Evolutionary conservation across 2,797 vertebrate species (phyloP).

Genomic region (Anolis apletophallus): DNA sequence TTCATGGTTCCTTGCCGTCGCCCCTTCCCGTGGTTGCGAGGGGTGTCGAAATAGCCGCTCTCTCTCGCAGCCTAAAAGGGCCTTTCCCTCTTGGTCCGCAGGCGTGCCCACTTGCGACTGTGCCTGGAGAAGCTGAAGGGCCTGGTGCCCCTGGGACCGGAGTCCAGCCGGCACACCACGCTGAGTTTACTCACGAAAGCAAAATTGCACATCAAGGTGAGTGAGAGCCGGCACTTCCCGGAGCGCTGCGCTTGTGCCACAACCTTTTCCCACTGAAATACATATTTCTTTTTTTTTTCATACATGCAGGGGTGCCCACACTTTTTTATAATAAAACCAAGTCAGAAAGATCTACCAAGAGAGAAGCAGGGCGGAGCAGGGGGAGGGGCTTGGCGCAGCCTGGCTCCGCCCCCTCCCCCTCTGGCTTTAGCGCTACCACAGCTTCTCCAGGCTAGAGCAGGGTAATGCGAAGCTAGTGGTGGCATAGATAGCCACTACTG

Average conservation of each 20-base stretch:
- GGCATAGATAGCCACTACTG: too few relatives aligned
- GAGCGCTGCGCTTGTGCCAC: too few relatives aligned
- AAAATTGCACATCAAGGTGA: slow-evolving; percentile 93
- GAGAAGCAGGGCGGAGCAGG: too few relatives aligned
- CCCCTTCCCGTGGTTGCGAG: neutral
- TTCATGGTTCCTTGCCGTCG: neutral
- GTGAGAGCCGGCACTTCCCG: neutral
- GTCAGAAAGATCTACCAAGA: too few relatives aligned
- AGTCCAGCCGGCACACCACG: slow-evolving; percentile 90
- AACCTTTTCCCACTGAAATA: neutral
- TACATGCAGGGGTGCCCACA: too few relatives aligned
- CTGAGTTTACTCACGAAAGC: slow-evolving; percentile 93
- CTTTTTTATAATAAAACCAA: too few relatives aligned
- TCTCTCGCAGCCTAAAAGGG: neutral
- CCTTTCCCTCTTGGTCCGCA: slow-evolving; percentile 50
- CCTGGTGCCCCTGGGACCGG: slow-evolving; percentile 89
- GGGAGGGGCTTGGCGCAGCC: too few relatives aligned
- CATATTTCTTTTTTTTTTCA: neutral
- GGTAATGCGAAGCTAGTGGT: too few relatives aligned
- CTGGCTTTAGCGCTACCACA: too few relatives aligned
- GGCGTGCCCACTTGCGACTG: slow-evolving; percentile 90
- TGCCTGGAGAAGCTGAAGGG: slow-evolving; percentile 94
- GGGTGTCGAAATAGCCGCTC: neutral
- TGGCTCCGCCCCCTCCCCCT: too few relatives aligned
- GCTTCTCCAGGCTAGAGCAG: too few relatives aligned